These are phyloP conservation scores for Rhizomys pruinosus DNA, from an alignment of 2,113 vertebrate genomes.

Conservation along the genomic window DNA sequence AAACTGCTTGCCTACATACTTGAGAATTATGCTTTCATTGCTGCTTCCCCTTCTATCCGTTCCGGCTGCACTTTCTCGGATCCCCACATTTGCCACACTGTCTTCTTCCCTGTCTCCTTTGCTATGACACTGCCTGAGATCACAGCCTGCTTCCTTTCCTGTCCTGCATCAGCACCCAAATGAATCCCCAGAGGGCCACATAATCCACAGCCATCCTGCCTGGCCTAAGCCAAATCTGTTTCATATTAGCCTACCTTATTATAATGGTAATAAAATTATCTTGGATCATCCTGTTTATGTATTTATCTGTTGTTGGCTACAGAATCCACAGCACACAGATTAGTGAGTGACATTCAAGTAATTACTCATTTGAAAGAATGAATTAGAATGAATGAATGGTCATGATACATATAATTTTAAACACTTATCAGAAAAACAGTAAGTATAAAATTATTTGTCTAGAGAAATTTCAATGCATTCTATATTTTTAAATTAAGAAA, in stretches of 20 bases:
- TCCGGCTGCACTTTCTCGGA: background rate
- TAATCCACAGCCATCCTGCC: background rate
- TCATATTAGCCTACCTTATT: constrained; percentile 12
- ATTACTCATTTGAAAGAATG: constrained; percentile 31
- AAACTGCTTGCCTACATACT: background rate
- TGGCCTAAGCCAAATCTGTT: background rate
- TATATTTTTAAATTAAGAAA: background rate
- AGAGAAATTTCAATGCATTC: background rate
- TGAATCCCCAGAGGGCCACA: background rate
- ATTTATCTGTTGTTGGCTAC: background rate
- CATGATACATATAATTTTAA: constrained; percentile 40
- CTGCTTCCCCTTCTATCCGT: background rate
- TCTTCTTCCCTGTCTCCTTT: background rate
- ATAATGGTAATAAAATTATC: background rate
- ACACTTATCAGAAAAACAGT: background rate
- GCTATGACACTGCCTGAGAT: background rate
- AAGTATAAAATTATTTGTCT: background rate
- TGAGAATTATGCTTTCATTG: background rate
- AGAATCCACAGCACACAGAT: background rate
- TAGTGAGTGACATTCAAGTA: background rate
- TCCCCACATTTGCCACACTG: background rate
- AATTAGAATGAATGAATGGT: constrained; percentile 16
- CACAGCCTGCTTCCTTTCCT: background rate
- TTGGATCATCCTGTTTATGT: background rate
- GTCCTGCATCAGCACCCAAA: background rate